These are phyloP conservation scores for Augochlora pura DNA, from an alignment of 1,140 invertebrate genomes.

Conservation along the genomic window DNA sequence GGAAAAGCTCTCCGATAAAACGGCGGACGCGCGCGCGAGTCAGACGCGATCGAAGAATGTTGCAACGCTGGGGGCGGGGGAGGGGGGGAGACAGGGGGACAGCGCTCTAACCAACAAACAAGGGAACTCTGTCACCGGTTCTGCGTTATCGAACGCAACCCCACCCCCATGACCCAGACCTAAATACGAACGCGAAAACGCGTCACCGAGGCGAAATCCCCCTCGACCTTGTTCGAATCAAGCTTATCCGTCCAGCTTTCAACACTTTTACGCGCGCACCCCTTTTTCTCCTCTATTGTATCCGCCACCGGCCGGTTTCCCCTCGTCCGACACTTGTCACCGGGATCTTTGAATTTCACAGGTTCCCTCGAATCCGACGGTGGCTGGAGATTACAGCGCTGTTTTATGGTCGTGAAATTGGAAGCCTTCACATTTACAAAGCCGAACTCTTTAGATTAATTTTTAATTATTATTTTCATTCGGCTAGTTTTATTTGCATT, in stretches of 20 bases:
- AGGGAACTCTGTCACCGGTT: slow-evolving; percentile 20
- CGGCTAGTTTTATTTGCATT: too few relatives aligned
- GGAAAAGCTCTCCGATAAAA: too few relatives aligned
- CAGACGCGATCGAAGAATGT: neutral
- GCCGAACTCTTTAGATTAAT: too few relatives aligned
- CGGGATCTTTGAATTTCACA: too few relatives aligned
- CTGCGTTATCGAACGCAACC: slow-evolving; percentile 42
- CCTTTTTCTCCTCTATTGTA: neutral
- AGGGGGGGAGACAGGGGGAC: too few relatives aligned
- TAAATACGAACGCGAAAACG: slow-evolving; percentile 36
- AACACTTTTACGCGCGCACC: neutral
- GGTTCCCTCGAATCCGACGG: too few relatives aligned
- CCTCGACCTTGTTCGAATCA: slow-evolving; percentile 8
- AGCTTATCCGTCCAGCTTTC: neutral
- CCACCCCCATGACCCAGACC: slow-evolving; percentile 59
- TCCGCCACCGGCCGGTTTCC: neutral
- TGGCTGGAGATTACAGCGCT: too few relatives aligned
- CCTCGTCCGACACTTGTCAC: neutral
- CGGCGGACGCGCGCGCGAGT: too few relatives aligned
- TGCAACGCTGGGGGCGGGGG: neutral
- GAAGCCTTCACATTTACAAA: too few relatives aligned
- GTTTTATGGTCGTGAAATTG: too few relatives aligned
- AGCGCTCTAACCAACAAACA: neutral
- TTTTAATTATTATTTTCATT: too few relatives aligned
- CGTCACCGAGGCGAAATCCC: slow-evolving; percentile 47